Percentiles rank a stretch among this genome's conserved stretches.
phyloP scores from a whole-genome alignment of 2,888 invertebrate genomes.

The Oscheius sp. region DNA sequence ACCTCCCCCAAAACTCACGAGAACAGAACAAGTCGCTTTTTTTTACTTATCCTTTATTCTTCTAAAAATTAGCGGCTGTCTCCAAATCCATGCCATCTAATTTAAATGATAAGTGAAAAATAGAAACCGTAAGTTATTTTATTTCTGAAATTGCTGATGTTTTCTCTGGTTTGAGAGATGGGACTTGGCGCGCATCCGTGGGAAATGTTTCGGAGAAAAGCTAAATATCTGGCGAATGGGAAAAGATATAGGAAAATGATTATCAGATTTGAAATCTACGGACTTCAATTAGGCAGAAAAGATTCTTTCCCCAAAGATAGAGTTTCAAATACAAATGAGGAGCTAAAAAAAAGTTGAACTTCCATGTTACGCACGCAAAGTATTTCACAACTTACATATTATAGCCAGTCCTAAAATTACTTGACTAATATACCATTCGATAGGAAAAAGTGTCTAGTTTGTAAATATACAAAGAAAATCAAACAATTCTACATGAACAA shows the following conservation, averaged over 20 bases:
- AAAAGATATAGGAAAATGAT: neutral
- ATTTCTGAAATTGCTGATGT: neutral
- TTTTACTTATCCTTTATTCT: no score
- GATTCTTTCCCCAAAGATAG: neutral
- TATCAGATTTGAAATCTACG: slow-evolving; percentile 6
- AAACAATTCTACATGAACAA: neutral
- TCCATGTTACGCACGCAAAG: neutral
- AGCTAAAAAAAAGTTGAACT: neutral
- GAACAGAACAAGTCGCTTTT: no score
- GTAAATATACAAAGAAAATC: neutral
- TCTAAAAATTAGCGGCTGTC: no score
- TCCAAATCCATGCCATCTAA: no score
- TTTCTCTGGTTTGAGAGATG: slow-evolving; percentile 2
- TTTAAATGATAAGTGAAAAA: no score
- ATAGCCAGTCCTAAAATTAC: neutral
- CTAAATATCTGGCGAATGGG: neutral
- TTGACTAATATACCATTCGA: neutral
- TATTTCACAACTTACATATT: neutral
- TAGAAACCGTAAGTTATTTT: no score
- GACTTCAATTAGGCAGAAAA: neutral
- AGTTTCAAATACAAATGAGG: neutral
- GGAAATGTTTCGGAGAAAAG: neutral
- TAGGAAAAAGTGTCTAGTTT: neutral
- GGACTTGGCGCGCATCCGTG: neutral
- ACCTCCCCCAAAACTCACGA: no score